Conservation (phyloP, 2,888 invertebrate species). For the Sclerodermus sp. region DNA sequence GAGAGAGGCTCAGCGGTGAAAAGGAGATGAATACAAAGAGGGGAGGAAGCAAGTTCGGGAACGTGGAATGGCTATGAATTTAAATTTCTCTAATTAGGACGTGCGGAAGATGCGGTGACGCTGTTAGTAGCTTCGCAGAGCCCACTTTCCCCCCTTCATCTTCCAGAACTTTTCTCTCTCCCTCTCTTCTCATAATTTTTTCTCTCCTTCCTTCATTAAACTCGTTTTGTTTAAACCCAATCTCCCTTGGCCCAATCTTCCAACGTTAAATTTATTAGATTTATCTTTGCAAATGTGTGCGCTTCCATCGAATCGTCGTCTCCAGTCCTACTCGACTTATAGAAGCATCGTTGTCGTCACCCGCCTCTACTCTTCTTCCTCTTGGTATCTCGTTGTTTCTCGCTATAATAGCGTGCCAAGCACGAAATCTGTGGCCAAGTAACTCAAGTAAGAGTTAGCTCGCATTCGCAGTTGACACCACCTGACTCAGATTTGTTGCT, state of each 20-base stretch:
- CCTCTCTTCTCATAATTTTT: not conserved
- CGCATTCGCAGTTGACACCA: slow-evolving; percentile 51
- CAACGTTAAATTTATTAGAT: no score
- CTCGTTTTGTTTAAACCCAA: no score
- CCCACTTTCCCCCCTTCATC: slow-evolving; percentile 30
- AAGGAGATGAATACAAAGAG: slow-evolving; percentile 15
- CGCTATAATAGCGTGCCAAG: slow-evolving; percentile 11
- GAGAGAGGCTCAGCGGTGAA: slow-evolving; percentile 13
- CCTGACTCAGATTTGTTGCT: slow-evolving; percentile 58
- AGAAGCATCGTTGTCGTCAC: slow-evolving; percentile 7
- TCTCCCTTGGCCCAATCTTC: no score
- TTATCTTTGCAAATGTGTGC: no score
- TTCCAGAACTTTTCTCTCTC: slow-evolving; percentile 14
- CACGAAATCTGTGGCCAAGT: slow-evolving; percentile 18
- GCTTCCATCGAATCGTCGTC: no score
- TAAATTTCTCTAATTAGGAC: slow-evolving; percentile 57
- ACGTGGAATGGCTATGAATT: slow-evolving; percentile 54
- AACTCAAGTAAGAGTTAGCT: slow-evolving; percentile 47
- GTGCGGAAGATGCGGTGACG: slow-evolving; percentile 44
- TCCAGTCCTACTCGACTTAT: slow-evolving; percentile 21
- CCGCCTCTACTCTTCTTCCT: slow-evolving; percentile 2
- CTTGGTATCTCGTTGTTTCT: slow-evolving; percentile 32
- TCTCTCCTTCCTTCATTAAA: not conserved
- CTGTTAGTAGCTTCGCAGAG: slow-evolving; percentile 33
- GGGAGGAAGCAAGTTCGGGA: slow-evolving; percentile 33